Base-by-base conservation (phyloP, 2,888 invertebrate genomes). In the Trissolcus brochymenae region DNA sequence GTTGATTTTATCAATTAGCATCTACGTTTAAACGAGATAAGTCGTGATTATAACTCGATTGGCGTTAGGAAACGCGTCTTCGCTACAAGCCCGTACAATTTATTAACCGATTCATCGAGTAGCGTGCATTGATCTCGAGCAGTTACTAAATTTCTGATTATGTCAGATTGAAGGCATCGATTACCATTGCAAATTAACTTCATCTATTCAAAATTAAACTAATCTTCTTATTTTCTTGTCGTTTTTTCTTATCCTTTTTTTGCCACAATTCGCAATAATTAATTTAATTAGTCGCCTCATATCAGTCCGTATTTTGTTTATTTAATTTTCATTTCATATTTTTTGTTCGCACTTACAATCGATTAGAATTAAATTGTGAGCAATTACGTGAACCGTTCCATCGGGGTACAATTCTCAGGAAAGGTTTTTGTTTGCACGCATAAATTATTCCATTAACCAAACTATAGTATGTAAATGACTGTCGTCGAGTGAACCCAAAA, bases 361-460 rank as follows among this genome's bases (percentile, higher is more conserved):
- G n/a, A 43, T 46, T 46, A 7, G 14, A 16, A 46, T 46, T 46
- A 16, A 46, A 46, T 7, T n/a, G 14, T 16, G 46, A 46, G 16
- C 16, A 46, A 46, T 46, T 46, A 16, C 46, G 46, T 46, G 16
- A 46, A 46, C 35, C n/a, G 16, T 46, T 1, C 14, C 9, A 35
- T 9, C 35, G 6, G 14, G 9, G 16, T 51, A 9, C 19, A 9
- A 51, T 11, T 17, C 16, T 19, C 51, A 25, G 14, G 25, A 40
- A 35, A 56, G 14, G 41, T 43, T 16, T 54, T 49, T 29, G 29
- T n/a, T 40, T 17, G n/a, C 64, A 6, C 54, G 16, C 62, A 71
- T 64, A 71, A 62, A 57, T 71, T 71, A 71, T 64, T 71, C 41
- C 64, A 71, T 71, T 71, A 64, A 71, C 43, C 46, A 71, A 43